Percentiles rank a stretch among this genome's conserved stretches.
phyloP scores from a whole-genome alignment of 2,797 vertebrate species.

The Dromococcyx pavoninus region DNA sequence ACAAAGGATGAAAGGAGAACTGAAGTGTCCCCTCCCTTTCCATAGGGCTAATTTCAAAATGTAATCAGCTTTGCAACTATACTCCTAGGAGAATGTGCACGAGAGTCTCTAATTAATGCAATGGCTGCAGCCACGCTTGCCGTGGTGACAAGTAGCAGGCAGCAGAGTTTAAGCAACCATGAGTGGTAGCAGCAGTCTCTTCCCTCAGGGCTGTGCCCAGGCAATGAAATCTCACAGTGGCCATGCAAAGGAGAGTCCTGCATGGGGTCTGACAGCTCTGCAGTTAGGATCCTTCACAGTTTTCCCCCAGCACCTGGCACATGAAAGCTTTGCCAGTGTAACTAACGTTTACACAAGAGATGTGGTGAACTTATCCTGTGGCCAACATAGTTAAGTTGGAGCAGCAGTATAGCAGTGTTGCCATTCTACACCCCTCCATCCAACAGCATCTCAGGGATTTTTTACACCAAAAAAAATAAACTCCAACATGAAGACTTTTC shows the following conservation, averaged over 20 bases:
- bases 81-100: background rate
- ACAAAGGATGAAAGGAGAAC: background rate
- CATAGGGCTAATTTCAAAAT: background rate
- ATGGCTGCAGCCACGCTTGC: background rate
- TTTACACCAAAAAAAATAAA: background rate
- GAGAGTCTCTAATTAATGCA: background rate
- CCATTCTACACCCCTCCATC: background rate
- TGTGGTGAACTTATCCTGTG: background rate
- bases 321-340: background rate
- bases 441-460: background rate
- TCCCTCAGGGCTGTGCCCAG: background rate
- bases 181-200: background rate
- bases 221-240: background rate
- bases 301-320: background rate
- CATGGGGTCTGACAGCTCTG: background rate
- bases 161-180: background rate
- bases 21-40: background rate
- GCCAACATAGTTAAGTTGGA: fast-evolving
- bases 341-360: background rate
- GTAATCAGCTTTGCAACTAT: background rate
- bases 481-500: background rate
- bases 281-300: background rate
- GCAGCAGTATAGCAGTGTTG: background rate
- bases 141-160: background rate
- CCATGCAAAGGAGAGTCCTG: background rate